phyloP scores from a whole-genome alignment of 2,888 invertebrate genomes.

The Nebria brevicollis region DNA sequence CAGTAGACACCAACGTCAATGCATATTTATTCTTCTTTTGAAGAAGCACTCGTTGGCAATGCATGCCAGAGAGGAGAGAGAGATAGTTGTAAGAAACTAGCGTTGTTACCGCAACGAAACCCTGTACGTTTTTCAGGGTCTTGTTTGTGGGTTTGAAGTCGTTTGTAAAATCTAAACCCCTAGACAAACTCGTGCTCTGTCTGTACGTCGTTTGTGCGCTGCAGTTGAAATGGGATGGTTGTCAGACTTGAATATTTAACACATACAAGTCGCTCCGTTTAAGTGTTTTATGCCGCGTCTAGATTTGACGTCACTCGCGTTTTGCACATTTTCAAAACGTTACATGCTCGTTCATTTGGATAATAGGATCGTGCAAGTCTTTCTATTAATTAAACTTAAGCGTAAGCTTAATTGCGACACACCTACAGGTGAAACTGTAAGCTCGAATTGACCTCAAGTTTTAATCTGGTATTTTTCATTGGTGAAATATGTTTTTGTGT shows the following conservation, averaged over 20 bases:
- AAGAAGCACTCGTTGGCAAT: not conserved
- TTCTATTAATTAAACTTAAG: no score
- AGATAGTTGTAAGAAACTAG: not conserved
- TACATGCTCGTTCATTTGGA: not conserved
- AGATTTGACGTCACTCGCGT: constrained; percentile 8
- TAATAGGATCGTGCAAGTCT: not conserved
- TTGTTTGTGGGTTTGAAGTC: constrained; percentile 15
- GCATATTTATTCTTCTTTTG: not conserved
- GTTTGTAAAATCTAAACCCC: constrained; percentile 18
- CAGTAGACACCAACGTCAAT: not conserved
- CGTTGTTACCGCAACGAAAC: not conserved
- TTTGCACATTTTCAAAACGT: not conserved
- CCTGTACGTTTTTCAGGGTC: not conserved
- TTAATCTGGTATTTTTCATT: no score
- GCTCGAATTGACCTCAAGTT: no score
- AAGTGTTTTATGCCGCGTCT: constrained; percentile 10
- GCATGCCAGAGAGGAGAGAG: not conserved
- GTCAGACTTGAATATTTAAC: constrained; percentile 8
- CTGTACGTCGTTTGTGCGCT: not conserved
- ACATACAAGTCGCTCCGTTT: not conserved
- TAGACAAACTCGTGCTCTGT: not conserved
- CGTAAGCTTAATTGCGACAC: no score
- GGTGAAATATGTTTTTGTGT: no score
- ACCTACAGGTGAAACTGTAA: no score
- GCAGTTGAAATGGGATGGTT: not conserved